Evolutionary conservation across 1,140 invertebrate species (phyloP).

Genomic region (Megalonaias nervosa): DNA sequence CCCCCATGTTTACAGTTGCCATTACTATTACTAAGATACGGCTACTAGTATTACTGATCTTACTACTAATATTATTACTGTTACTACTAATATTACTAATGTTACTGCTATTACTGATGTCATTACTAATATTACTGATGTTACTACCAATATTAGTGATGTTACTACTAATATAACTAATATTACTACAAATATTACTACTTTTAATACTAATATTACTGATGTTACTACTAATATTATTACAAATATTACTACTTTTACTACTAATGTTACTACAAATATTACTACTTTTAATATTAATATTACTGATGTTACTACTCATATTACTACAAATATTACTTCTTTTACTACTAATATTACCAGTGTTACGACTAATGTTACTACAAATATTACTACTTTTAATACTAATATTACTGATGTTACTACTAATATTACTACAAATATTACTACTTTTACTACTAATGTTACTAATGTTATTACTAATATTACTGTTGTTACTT

Average conservation of each 20-base stretch:
- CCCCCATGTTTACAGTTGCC: too few species aligned
- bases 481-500: conserved; percentile 26
- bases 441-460: conserved; percentile 24
- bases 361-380: conserved; percentile 18
- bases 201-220: conserved; percentile 24
- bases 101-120: too few species aligned
- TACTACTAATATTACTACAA: conserved; percentile 27
- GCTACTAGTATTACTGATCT: too few species aligned
- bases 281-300: conserved; percentile 13
- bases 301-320: conserved; percentile 17
- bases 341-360: conserved; percentile 26
- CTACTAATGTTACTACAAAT: conserved; percentile 18
- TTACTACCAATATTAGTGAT: conserved; percentile 16
- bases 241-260: conserved; percentile 24
- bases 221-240: conserved; percentile 9
- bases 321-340: conserved; percentile 30
- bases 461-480: conserved; percentile 24
- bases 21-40: too few species aligned
- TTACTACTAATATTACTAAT: too few species aligned
- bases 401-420: conserved; percentile 22
- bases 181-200: conserved; percentile 18
- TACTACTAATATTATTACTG: too few species aligned
- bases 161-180: conserved; percentile 19
- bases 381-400: conserved; percentile 24
- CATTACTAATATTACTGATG: conserved; percentile 13